Percentiles rank a stretch among this genome's conserved stretches.
These are phyloP conservation scores for Melanotaenia maccullochi DNA, from an alignment of 2,797 vertebrate species.

Conservation along the genomic window DNA sequence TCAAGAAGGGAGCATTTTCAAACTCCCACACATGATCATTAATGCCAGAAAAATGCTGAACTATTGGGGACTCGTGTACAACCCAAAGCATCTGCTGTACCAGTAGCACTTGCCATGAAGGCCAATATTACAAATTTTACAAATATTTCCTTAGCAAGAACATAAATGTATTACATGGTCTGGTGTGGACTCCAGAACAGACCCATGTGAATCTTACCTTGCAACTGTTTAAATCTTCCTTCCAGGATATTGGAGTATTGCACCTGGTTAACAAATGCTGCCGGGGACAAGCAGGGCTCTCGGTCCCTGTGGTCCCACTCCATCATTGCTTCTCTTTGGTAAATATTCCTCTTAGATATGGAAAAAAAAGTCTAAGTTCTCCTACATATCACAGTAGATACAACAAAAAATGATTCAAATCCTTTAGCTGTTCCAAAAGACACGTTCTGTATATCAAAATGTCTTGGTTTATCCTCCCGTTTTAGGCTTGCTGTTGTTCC, in stretches of 20 bases:
- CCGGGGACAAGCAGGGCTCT: conserved; percentile 87
- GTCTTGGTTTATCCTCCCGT: conserved; percentile 39
- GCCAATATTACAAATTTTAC: background rate
- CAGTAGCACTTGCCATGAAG: background rate
- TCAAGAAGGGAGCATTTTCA: conserved; percentile 2
- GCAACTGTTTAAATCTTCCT: conserved; percentile 93
- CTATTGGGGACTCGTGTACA: conserved; percentile 19
- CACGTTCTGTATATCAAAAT: conserved; percentile 44
- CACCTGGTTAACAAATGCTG: conserved; percentile 91
- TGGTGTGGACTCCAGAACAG: background rate
- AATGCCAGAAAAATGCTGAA: conserved; percentile 7
- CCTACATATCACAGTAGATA: conserved; percentile 63
- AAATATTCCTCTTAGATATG: conserved; percentile 54
- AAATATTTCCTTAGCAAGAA: conserved; percentile 21
- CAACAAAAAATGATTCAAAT: conserved; percentile 37
- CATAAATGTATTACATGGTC: conserved; percentile 2
- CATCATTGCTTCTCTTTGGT: conserved; percentile 65
- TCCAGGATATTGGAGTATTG: conserved; percentile 93
- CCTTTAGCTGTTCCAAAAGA: conserved; percentile 33
- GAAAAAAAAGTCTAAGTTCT: conserved; percentile 38
- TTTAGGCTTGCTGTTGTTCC: conserved; percentile 35
- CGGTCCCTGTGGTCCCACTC: conserved; percentile 82
- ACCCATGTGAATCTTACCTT: conserved; percentile 85
- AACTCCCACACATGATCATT: conserved; percentile 12
- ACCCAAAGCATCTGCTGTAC: conserved; percentile 15